Conservation (phyloP, 2,888 invertebrate genomes). For the Eupsilia transversa region DNA sequence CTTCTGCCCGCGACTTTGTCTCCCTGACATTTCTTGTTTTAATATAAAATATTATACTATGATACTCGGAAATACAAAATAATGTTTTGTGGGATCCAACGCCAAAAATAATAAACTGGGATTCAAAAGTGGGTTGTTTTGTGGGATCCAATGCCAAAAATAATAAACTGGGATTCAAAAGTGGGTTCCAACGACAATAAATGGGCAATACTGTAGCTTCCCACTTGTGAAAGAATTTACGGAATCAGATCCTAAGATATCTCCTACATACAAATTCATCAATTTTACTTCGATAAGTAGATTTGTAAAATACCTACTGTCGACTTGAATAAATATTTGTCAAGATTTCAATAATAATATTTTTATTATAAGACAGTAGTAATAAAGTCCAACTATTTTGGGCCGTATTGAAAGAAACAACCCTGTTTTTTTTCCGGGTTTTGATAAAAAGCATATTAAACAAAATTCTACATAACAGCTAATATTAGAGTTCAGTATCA, state of each 20-base stretch:
- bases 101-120: too few species aligned
- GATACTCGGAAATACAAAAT: too few species aligned
- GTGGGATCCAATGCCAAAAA: too few species aligned
- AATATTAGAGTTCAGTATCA: neutral
- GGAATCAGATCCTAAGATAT: neutral
- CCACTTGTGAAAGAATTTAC: too few species aligned
- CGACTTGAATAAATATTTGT: neutral
- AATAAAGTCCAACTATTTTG: neutral
- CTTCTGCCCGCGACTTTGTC: neutral
- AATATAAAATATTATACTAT: neutral
- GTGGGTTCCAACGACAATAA: too few species aligned
- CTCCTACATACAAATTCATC: neutral
- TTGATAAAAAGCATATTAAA: neutral
- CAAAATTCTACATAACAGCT: neutral
- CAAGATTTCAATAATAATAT: neutral
- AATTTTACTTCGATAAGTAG: neutral
- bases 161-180: too few species aligned
- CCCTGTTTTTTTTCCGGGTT: neutral
- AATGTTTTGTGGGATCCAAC: too few species aligned
- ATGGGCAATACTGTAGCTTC: too few species aligned
- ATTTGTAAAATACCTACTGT: neutral
- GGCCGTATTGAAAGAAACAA: neutral
- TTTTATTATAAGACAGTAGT: neutral
- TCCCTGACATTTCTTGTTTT: neutral
- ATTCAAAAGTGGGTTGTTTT: too few species aligned